Percentiles rank a stretch among this genome's conserved stretches.
phyloP scores from a whole-genome alignment of 2,797 vertebrate genomes.

The Odontamblyopus rebecca region DNA sequence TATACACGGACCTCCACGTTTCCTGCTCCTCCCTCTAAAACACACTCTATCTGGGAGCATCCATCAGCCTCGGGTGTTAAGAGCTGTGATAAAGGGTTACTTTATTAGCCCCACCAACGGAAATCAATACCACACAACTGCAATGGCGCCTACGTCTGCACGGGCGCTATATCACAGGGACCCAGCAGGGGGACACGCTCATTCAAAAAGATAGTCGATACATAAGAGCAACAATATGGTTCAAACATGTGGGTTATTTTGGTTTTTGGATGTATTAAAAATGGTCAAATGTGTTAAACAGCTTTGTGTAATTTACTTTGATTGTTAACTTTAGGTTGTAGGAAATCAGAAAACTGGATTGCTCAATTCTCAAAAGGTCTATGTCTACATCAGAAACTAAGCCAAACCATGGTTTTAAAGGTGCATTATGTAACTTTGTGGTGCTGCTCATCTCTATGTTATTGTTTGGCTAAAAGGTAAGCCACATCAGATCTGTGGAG shows the following conservation, averaged over 20 bases:
- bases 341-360: background rate
- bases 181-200: conserved; percentile 31
- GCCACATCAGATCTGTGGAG: no score
- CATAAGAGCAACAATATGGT: background rate
- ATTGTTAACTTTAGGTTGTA: background rate
- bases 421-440: no score
- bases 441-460: no score
- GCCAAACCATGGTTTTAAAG: no score
- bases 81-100: conserved; percentile 71
- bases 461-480: no score
- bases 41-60: conserved; percentile 48
- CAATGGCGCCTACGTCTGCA: conserved; percentile 48
- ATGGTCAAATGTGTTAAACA: background rate
- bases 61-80: conserved; percentile 68
- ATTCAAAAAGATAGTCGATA: conserved; percentile 4
- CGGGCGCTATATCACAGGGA: conserved; percentile 37
- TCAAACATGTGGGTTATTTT: background rate
- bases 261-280: background rate
- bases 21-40: conserved; percentile 16
- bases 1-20: background rate
- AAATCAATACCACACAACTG: conserved; percentile 70
- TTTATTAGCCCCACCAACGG: conserved; percentile 71
- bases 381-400: no score
- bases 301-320: background rate
- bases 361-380: background rate